Conservation (phyloP, 2,797 vertebrate species). For the Crax fasciolata region DNA sequence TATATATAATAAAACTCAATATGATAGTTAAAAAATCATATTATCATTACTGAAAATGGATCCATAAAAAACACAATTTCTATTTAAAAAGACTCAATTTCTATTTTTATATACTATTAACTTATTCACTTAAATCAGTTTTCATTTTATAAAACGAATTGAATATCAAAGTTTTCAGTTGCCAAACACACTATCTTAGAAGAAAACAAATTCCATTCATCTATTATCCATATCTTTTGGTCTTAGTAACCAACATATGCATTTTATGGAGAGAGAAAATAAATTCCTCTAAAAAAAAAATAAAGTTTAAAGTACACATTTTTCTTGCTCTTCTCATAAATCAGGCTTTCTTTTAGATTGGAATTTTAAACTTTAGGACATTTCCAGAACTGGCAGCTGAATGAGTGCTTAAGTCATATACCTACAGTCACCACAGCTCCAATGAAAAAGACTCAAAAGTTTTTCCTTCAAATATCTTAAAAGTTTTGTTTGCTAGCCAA, state of each 20-base stretch:
- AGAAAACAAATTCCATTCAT: background rate
- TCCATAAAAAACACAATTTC: background rate
- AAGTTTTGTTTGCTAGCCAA: background rate
- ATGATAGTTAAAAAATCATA: background rate
- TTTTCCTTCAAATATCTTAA: background rate
- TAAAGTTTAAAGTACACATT: background rate
- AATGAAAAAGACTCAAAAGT: background rate
- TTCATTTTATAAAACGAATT: background rate
- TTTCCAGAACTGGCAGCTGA: background rate
- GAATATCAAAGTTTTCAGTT: background rate
- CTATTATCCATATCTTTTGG: background rate
- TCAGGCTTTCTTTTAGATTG: background rate
- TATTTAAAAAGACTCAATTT: background rate
- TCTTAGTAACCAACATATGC: background rate
- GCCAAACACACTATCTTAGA: background rate
- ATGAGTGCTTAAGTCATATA: background rate
- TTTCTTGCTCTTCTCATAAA: background rate
- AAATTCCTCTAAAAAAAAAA: background rate
- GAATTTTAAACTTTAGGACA: background rate
- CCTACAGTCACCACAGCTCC: background rate
- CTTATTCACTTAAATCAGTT: background rate
- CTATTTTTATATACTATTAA: background rate
- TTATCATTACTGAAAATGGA: background rate
- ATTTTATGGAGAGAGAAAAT: background rate
- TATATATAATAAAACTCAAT: background rate